Evolutionary conservation across 2,888 invertebrate species (phyloP), one percentile per base, ranked within the genome.

Genomic region (Ormyrus labotus): DNA sequence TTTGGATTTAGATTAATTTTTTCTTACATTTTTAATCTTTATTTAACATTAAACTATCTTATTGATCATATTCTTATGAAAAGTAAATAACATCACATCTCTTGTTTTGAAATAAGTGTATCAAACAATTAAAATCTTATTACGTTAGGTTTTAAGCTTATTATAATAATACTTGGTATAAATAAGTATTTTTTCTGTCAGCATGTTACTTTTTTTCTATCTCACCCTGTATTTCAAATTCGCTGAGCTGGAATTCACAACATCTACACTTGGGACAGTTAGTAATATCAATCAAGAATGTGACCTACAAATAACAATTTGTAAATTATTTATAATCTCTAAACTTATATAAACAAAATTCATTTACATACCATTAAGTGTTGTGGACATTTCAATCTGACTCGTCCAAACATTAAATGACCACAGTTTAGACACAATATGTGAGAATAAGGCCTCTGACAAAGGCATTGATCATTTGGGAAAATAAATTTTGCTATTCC

Each of bases 271-370:
- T 89, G 5, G 92, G 92, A 82, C 93, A 93, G 77, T 92, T 91
- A 0, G 91, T 83, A 77, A 93, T 91, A 78, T 93, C 93, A 82
- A 92, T 85, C 45, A 93, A 85, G 83, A 92, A 93, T 53, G 91
- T 91, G 6, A 92, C 91, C 93, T 93, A 90, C 48, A 90, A 91
- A 55, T 11, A 63, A 13, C 5, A 67, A 67, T 9, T 58, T 13
- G 6, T 77, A 58, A 61, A 9, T 50, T 34, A 53, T 55, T 55
- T 55, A 1, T 67, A 19, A 8, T 50, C 4, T 58, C 34, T 19
- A 57, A 70, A 34, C 50, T 65, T 13, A 10, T 60, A 55, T 34
- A 50, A n/a, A 19, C 50, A 9, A 53, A 72, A 53, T 47, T 50
- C 2, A 55, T 71, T 11, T 50, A 83, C 80, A 47, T 64, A 86